Conservation (phyloP, 2,113 vertebrate species). For the Alligator mississippiensis region DNA sequence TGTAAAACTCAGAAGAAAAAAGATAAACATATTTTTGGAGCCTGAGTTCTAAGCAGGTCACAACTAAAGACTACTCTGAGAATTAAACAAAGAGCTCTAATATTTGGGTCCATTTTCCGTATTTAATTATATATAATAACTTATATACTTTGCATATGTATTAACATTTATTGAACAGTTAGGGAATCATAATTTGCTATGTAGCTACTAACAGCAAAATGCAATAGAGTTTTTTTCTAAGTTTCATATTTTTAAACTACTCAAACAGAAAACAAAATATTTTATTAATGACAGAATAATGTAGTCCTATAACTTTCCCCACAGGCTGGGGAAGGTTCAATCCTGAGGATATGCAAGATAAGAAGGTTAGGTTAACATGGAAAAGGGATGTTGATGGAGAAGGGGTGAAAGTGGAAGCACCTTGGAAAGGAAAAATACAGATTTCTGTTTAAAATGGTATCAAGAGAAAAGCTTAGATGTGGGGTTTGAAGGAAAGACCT, state of each 20-base stretch:
- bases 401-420: not conserved
- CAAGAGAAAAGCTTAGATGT: not conserved
- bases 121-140: not conserved
- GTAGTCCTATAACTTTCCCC: fast-evolving
- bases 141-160: fast-evolving
- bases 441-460: not conserved
- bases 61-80: not conserved
- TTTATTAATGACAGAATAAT: not conserved
- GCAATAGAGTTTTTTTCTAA: not conserved
- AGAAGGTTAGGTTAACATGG: not conserved
- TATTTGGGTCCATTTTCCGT: not conserved
- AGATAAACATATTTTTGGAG: constrained; percentile 2
- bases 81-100: not conserved
- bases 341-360: not conserved
- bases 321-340: not conserved
- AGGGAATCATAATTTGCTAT: not conserved
- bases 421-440: not conserved
- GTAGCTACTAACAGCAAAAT: not conserved
- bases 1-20: not conserved
- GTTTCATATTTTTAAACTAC: not conserved
- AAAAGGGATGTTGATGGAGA: not conserved
- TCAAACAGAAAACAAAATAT: not conserved
- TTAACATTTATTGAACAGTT: not conserved
- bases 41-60: not conserved
- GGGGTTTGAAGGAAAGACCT: not conserved